Base-by-base conservation (phyloP, 2,797 vertebrate genomes). In the Mus caroli region DNA sequence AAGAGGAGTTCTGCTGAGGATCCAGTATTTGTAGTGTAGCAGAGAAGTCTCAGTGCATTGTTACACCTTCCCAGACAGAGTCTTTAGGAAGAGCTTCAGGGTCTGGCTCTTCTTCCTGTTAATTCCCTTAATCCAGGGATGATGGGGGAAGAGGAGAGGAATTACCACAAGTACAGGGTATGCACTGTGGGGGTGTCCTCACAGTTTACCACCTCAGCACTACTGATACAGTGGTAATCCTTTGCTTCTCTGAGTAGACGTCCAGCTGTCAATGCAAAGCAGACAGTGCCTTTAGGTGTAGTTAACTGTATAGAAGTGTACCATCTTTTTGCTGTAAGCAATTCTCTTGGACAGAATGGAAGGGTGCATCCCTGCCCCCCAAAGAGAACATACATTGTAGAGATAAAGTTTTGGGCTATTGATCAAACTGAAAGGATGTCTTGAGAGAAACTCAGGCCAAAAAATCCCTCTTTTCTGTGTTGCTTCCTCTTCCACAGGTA, bases 241-340 rank as follows among this genome's bases (percentile, higher is more conserved):
- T 82, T 50, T 2, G 2, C 37, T 92, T 50, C n/a, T 94, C 92
- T 90, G 62, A 85, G 67, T 56, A 56, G n/a, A 90, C 85, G 31
- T 26, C 50, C 4, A 88, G 54, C 4, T 73, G 40, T 6, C 80
- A 80, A 73, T 56, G 50, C 76, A 40, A 73, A 75, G 43, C 8
- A 52, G 58, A 71, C 37, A 20, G 11, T 73, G 76, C 67, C 37
- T 71, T 46, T 60, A 52, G 43, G 7, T 85, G 54, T 1, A 8
- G 79, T 28, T 83, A 80, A 80, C 26, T 76, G 7, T 82, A 71
- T 37, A 71, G 43, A 90, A 26, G 10, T 56, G 6, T 54, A 7
- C 7, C 37, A 34, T 50, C 24, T 88, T 92, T 77, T 73, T n/a
- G n/a, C 20, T 60, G 50, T 6, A 71, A 79, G 52, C 64, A 15